Conservation (phyloP, 1,140 invertebrate species). For the Drosophila malerkotliana region DNA sequence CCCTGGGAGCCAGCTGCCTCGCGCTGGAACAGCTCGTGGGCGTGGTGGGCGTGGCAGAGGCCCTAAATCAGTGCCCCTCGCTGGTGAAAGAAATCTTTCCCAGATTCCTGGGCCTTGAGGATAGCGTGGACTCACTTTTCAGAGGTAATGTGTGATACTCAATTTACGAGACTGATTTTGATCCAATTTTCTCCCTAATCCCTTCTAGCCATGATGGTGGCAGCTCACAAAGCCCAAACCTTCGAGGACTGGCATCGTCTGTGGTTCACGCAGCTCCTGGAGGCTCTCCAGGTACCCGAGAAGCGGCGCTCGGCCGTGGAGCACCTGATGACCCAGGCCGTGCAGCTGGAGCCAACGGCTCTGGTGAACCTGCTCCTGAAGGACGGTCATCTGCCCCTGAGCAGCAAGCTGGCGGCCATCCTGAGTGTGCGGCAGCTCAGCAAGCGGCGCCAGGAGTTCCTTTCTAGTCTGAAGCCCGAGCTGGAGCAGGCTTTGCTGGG, state of each 20-base stretch:
- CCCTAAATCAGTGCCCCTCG: conserved; percentile 53
- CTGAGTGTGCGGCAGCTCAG: conserved; percentile 47
- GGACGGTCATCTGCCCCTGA: conserved; percentile 28
- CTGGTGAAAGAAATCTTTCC: conserved; percentile 63
- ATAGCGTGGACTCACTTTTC: conserved; percentile 64
- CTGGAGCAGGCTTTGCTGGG: conserved; percentile 47
- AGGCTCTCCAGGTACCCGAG: conserved; percentile 16
- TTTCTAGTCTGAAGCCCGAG: conserved; percentile 20
- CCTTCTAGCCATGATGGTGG: conserved; percentile 48
- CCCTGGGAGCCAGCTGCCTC: conserved; percentile 49
- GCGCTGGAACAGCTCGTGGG: conserved; percentile 55
- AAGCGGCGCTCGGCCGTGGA: conserved; percentile 47
- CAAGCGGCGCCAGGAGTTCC: conserved; percentile 37
- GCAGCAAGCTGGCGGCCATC: conserved; percentile 63
- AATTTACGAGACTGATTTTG: neutral
- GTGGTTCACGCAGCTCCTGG: conserved; percentile 52
- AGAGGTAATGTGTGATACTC: conserved; percentile 45
- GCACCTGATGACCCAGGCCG: conserved; percentile 53
- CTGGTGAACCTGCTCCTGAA: conserved; percentile 31
- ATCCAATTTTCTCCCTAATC: neutral
- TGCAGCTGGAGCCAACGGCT: conserved; percentile 50
- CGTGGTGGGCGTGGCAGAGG: conserved; percentile 43
- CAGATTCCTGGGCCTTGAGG: conserved; percentile 56
- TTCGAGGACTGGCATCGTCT: conserved; percentile 45
- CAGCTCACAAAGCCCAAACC: conserved; percentile 16